Percentiles rank a stretch among this genome's conserved stretches.
phyloP scores from a whole-genome alignment of 1,140 invertebrate species.

The Leptinotarsa defecta region DNA sequence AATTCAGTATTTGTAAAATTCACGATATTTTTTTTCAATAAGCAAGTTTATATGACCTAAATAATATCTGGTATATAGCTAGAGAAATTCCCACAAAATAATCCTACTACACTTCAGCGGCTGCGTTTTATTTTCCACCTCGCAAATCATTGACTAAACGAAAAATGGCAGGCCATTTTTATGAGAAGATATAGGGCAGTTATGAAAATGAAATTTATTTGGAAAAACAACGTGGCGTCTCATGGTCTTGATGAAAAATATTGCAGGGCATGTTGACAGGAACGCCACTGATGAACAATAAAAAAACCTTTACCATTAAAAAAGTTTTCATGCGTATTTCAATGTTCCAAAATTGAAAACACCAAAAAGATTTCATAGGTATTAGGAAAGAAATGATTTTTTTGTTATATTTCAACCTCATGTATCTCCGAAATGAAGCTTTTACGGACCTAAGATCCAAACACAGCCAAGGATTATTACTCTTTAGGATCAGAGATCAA shows the following conservation, averaged over 20 bases:
- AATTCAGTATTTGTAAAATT: too few species aligned
- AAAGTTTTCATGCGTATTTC: neutral
- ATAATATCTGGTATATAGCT: too few species aligned
- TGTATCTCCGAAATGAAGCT: neutral
- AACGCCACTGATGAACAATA: neutral
- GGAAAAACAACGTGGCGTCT: neutral
- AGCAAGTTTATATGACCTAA: too few species aligned
- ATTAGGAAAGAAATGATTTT: neutral
- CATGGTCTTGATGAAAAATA: neutral
- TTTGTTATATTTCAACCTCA: neutral
- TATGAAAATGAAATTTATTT: neutral
- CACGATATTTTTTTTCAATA: too few species aligned
- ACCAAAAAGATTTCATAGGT: neutral
- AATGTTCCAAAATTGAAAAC: neutral
- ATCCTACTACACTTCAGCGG: too few species aligned
- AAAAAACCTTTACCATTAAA: neutral
- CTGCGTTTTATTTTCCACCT: neutral
- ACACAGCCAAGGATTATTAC: neutral
- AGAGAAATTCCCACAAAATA: too few species aligned
- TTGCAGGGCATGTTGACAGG: neutral
- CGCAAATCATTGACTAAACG: neutral
- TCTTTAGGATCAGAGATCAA: neutral
- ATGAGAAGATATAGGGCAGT: neutral
- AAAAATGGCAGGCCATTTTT: neutral
- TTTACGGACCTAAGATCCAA: neutral